These are phyloP conservation scores for Andrena fulva DNA, from an alignment of 2,888 invertebrate genomes.

Conservation along the genomic window DNA sequence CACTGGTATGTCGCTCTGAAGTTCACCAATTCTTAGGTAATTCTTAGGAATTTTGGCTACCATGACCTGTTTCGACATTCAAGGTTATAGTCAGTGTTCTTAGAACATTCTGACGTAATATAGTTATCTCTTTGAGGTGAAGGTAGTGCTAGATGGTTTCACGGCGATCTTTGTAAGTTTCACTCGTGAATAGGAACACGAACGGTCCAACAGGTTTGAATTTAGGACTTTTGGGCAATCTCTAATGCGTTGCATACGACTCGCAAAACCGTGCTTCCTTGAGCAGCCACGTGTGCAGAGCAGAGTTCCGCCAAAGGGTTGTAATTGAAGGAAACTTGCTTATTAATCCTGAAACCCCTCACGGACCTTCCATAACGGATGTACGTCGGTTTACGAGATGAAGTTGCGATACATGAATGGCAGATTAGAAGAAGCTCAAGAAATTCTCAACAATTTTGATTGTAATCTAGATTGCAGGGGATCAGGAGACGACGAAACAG, in stretches of 20 bases:
- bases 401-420: not conserved
- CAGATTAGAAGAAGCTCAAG: not conserved
- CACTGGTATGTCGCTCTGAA: not conserved
- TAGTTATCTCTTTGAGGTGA: not conserved
- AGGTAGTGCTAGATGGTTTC: constrained; percentile 12
- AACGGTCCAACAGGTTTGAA: constrained; percentile 8
- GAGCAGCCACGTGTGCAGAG: not conserved
- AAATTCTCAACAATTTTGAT: too few relatives aligned
- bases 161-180: not conserved
- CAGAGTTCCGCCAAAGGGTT: constrained; percentile 1
- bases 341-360: constrained; percentile 6
- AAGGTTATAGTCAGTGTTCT: not conserved
- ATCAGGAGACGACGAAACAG: not conserved
- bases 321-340: constrained; percentile 18
- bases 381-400: not conserved
- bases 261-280: not conserved
- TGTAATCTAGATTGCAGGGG: too few relatives aligned
- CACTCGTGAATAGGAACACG: constrained; percentile 3
- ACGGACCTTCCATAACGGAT: not conserved
- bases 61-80: not conserved
- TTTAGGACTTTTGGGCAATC: constrained; percentile 2
- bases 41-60: not conserved
- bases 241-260: not conserved
- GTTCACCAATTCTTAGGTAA: not conserved
- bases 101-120: too few relatives aligned